Percentiles rank a stretch among this genome's conserved stretches.
Evolutionary conservation across 2,113 vertebrate species (phyloP).

Genomic region (Notothenia rossii): DNA sequence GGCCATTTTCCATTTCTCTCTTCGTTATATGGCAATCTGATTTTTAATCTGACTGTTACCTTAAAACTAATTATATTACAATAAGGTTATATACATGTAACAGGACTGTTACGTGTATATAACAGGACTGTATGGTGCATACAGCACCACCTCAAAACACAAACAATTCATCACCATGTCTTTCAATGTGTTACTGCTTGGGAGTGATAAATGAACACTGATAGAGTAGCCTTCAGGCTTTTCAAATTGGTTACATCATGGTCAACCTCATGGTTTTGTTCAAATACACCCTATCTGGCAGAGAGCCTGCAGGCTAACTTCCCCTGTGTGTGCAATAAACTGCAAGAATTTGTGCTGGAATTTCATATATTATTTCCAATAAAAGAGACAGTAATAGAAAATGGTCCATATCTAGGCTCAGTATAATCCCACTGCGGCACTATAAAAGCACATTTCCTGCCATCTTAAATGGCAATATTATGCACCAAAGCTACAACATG

Average conservation of each 20-base stretch:
- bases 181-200: not conserved
- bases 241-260: too few relatives aligned
- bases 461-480: not conserved
- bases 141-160: not conserved
- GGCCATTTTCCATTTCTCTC: not conserved
- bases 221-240: too few relatives aligned
- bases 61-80: too few relatives aligned
- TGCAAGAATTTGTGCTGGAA: not conserved
- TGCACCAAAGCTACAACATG: not conserved
- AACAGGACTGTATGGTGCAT: too few relatives aligned
- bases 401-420: not conserved
- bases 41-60: not conserved
- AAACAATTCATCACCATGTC: not conserved
- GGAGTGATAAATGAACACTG: constrained; percentile 11
- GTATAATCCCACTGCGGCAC: constrained; percentile 29
- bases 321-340: constrained; percentile 16
- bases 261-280: too few relatives aligned
- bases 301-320: too few relatives aligned
- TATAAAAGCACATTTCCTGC: constrained; percentile 6
- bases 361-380: constrained; percentile 16
- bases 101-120: too few relatives aligned
- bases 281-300: too few relatives aligned
- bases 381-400: constrained; percentile 2
- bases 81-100: not conserved
- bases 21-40: not conserved